Evolutionary conservation across 2,113 vertebrate species (phyloP).

Genomic region (Laterallus jamaicensis): DNA sequence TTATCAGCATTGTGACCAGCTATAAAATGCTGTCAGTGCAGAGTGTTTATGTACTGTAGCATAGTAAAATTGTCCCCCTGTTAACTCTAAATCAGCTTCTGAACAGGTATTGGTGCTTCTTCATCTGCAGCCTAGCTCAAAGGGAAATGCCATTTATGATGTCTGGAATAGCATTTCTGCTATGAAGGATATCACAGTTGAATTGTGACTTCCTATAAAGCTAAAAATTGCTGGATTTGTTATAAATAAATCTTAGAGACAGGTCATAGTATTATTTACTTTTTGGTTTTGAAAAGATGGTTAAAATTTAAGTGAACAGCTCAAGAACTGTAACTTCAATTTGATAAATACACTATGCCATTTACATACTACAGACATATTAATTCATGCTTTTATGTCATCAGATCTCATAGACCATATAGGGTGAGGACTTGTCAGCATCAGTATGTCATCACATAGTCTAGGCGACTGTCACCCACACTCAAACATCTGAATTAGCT

Average conservation of each 20-base stretch:
- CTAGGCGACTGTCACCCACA: not conserved
- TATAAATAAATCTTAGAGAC: not conserved
- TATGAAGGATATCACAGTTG: not conserved
- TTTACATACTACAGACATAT: not conserved
- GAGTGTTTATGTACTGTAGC: slow-evolving; percentile 5
- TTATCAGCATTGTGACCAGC: slow-evolving; percentile 29
- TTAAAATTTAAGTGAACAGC: not conserved
- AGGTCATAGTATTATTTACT: not conserved
- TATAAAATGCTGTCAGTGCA: not conserved
- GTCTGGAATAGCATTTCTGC: not conserved
- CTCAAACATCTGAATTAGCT: not conserved
- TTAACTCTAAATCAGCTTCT: slow-evolving; percentile 49
- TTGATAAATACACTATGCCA: not conserved
- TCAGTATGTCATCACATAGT: not conserved
- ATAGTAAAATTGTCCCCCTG: slow-evolving; percentile 12
- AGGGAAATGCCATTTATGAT: not conserved
- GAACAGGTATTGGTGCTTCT: slow-evolving; percentile 5
- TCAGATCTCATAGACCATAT: not conserved
- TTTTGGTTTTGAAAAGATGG: not conserved
- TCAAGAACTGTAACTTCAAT: not conserved
- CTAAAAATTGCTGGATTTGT: not conserved
- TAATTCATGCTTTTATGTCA: not conserved
- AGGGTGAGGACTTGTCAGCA: not conserved
- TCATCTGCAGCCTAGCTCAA: not conserved
- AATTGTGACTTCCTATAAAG: not conserved